Evolutionary conservation across 2,113 vertebrate genomes (phyloP).

Genomic region (Phainopepla nitens): DNA sequence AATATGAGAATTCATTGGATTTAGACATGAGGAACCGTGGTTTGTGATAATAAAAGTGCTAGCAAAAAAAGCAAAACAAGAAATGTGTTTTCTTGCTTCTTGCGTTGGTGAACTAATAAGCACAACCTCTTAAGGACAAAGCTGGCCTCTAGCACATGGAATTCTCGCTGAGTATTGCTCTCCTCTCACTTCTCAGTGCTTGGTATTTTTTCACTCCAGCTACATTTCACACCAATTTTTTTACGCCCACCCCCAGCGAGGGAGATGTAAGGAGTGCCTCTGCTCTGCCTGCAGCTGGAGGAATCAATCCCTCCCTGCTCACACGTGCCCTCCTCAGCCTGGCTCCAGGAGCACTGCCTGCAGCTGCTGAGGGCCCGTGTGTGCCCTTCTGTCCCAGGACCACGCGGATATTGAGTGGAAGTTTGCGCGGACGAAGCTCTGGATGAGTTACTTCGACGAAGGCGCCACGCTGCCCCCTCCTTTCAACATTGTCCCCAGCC

Average conservation of each 20-base stretch:
- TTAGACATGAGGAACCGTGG: neutral
- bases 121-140: neutral
- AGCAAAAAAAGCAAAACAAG: neutral
- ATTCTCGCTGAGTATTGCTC: neutral
- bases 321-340: neutral
- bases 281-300: neutral
- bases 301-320: neutral
- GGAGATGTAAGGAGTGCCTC: neutral
- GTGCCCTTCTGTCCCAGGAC: constrained; percentile 74
- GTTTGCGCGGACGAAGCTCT: constrained; percentile 94
- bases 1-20: neutral
- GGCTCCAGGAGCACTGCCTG: neutral
- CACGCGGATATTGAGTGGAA: constrained; percentile 98
- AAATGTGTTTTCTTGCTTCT: neutral
- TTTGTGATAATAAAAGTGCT: neutral
- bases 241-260: neutral
- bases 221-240: neutral
- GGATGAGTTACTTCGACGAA: constrained; percentile 99
- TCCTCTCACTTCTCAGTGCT: neutral
- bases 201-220: neutral
- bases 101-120: neutral
- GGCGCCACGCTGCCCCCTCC: constrained; percentile 94
- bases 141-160: neutral
- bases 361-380: neutral
- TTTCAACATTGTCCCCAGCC: constrained; percentile 93